Percentiles rank a stretch among this genome's conserved stretches.
Conservation (phyloP, 2,888 invertebrate species). For the Callinectes sapidus region DNA sequence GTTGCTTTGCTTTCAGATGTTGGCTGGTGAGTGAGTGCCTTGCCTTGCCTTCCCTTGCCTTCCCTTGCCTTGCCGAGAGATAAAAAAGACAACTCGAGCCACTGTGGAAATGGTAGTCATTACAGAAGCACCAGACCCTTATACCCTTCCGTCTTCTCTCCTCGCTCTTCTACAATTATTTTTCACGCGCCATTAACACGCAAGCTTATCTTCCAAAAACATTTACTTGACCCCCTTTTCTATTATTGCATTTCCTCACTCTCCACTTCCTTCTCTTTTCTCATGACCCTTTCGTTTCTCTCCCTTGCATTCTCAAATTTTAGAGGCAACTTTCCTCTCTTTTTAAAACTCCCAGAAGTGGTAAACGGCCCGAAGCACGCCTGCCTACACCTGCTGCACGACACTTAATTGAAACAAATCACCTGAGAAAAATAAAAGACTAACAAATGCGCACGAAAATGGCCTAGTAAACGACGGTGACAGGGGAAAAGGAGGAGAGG, state of each 20-base stretch:
- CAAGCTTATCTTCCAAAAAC: neutral
- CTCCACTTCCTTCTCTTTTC: neutral
- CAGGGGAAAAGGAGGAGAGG: neutral
- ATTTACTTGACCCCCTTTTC: neutral
- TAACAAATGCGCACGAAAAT: neutral
- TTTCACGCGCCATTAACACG: neutral
- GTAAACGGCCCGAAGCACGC: neutral
- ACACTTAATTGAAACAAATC: conserved; percentile 12
- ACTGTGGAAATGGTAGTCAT: neutral
- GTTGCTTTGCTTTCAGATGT: neutral
- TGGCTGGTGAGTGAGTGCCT: neutral
- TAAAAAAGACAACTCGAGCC: neutral
- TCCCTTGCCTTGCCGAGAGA: too few relatives aligned
- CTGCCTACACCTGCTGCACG: conserved; percentile 13
- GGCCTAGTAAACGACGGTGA: neutral
- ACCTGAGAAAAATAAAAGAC: neutral
- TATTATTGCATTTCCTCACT: neutral
- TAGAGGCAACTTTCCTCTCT: neutral
- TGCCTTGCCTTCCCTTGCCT: neutral
- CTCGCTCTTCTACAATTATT: neutral
- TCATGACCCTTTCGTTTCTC: neutral
- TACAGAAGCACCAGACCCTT: neutral
- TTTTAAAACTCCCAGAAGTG: neutral
- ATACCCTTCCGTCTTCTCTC: neutral
- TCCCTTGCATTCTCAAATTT: neutral